Percentiles rank a stretch among this genome's conserved stretches.
These are phyloP conservation scores for Arizona elegans DNA, from an alignment of 2,113 vertebrate species.

Conservation along the genomic window DNA sequence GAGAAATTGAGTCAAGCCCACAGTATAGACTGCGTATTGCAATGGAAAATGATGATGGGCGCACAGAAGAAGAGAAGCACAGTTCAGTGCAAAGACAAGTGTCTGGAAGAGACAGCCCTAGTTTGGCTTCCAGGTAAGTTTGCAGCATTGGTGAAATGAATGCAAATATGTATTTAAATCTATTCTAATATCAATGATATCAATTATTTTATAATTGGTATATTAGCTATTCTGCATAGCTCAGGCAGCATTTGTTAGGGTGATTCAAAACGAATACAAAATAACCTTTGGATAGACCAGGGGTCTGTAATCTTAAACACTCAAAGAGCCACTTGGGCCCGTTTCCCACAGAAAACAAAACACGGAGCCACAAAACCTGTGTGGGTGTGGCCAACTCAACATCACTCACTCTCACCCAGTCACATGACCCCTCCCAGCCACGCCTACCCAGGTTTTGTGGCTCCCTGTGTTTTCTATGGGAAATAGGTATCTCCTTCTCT, in stretches of 20 bases:
- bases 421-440: no score
- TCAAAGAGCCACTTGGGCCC: no score
- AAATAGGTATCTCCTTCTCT: no score
- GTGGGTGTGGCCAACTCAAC: no score
- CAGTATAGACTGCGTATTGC: constrained; percentile 82
- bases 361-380: no score
- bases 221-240: neutral
- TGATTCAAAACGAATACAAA: neutral
- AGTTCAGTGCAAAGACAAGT: constrained; percentile 79
- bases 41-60: constrained; percentile 87
- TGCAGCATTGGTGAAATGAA: neutral
- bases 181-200: no score
- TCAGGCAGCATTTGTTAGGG: neutral
- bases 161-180: neutral
- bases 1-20: constrained; percentile 86
- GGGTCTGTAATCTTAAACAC: no score
- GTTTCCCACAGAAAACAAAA: no score
- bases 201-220: neutral
- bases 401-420: no score
- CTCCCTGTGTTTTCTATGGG: no score
- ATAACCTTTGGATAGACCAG: neutral
- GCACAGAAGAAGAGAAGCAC: constrained; percentile 86
- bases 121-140: constrained; percentile 61
- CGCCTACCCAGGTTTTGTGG: no score
- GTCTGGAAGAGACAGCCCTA: constrained; percentile 67